Evolutionary conservation across 2,888 invertebrate genomes (phyloP), one percentile per base, ranked within the genome.

Genomic region (Flexamia atlantica): DNA sequence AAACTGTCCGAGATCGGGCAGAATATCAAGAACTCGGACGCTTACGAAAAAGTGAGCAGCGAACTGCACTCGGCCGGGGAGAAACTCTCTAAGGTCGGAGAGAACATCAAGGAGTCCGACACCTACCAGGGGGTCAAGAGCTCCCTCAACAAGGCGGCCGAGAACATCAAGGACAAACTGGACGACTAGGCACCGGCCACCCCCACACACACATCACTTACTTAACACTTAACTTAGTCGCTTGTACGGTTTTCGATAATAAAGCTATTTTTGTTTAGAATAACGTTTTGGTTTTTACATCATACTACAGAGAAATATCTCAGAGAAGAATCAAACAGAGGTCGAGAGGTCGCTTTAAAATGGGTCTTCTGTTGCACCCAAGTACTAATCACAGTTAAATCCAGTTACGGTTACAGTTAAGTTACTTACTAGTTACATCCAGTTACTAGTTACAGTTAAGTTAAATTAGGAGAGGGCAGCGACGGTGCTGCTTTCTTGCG

Each of bases 161-260:
- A 79, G 32, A 79, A 53, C 79, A 57, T 79, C 79, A 79, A 79
- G 20, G 53, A 79, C 32, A 50, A 79, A 32, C 23, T 79, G n/a
- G 79, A 79, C 57, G 79, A 79, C 79, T 79, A 79, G 57, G 17
- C 28, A 1, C 4, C n/a, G 7, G 10, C 42, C 42, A 74, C 42
- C 5, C 5, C 1, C 25, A 20, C 25, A 14, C 12, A 28, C 46
- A 50, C 76, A 76, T 76, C 76, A 76, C 30, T 50, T 40, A 36
- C 72, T 72, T 32, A 30, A 68, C 68, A 57, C 68, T 1, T 68
- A 68, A 57, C 14, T 17, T 2, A 57, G 1, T 64, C 14, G 9
- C 9, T 7, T 64, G 28, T 5, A 28, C 14, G 64, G 28, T 64
- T 64, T 64, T 64, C 28, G 3, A 10, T 9, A 64, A 64, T 64